phyloP scores from a whole-genome alignment of 2,888 invertebrate genomes.

The Theretra japonica region DNA sequence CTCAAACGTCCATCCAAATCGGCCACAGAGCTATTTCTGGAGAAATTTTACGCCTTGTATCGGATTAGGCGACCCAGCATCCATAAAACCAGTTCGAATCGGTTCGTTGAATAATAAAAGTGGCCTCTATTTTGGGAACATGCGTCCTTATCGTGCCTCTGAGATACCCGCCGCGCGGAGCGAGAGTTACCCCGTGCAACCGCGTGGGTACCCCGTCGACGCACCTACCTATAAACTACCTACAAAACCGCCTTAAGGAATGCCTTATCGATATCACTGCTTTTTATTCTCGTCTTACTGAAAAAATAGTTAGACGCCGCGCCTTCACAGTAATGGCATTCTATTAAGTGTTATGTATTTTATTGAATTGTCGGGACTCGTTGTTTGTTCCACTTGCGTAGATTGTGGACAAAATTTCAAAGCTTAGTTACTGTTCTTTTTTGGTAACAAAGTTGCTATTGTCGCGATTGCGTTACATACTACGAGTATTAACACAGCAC shows the following conservation, averaged over 20 bases:
- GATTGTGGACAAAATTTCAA: background rate
- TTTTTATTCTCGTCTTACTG: slow-evolving; percentile 11
- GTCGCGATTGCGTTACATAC: background rate
- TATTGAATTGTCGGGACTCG: background rate
- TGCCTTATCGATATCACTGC: slow-evolving; percentile 16
- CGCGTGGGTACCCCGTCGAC: slow-evolving; percentile 7
- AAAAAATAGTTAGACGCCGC: slow-evolving; percentile 3
- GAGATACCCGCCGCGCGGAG: slow-evolving; percentile 45
- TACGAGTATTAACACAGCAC: background rate
- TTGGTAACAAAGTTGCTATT: background rate
- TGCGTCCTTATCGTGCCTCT: slow-evolving; percentile 70
- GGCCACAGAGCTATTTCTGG: slow-evolving; percentile 45
- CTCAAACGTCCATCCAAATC: slow-evolving; percentile 36
- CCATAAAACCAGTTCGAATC: slow-evolving; percentile 75
- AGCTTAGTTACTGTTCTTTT: background rate
- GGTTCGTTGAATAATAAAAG: slow-evolving; percentile 74
- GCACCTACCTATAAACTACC: slow-evolving; percentile 16
- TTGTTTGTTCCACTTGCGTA: background rate
- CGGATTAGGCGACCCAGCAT: slow-evolving; percentile 62
- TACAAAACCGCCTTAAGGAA: slow-evolving; percentile 18
- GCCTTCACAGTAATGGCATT: background rate
- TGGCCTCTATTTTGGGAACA: slow-evolving; percentile 77
- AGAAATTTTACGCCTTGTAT: slow-evolving; percentile 62
- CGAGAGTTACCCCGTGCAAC: slow-evolving; percentile 24
- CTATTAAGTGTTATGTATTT: background rate